Conservation (phyloP, 2,113 vertebrate species). For the Carassius gibelio region DNA sequence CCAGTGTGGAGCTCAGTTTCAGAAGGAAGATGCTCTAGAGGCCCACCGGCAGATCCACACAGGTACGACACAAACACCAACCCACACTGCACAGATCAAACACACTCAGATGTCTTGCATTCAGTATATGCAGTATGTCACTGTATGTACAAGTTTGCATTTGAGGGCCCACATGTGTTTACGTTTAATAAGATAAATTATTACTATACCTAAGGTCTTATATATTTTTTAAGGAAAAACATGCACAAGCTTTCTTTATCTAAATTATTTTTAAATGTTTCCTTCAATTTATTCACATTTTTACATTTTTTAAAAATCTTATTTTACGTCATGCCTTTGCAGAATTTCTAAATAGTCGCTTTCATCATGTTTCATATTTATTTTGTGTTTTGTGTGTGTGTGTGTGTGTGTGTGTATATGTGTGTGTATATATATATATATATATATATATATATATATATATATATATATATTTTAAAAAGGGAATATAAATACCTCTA, state of each 20-base stretch:
- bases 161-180: neutral
- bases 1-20: slow-evolving; percentile 97
- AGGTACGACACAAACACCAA: slow-evolving; percentile 69
- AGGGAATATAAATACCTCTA: neutral
- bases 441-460: neutral
- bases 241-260: neutral
- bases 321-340: neutral
- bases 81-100: neutral
- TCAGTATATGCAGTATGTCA: neutral
- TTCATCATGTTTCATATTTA: neutral
- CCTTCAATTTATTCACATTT: neutral
- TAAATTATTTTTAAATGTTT: neutral
- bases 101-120: neutral
- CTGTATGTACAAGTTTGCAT: neutral
- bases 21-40: slow-evolving; percentile 94
- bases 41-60: slow-evolving; percentile 94
- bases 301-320: neutral
- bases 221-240: neutral
- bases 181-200: neutral
- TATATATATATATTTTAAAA: neutral
- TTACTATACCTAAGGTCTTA: neutral
- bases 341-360: neutral
- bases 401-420: neutral
- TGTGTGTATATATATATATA: too few relatives aligned
- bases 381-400: neutral